A percentile compares a stretch with the other conserved stretches of the same genome.
phyloP scores from a whole-genome alignment of 2,888 invertebrate genomes.

The Ischnus inquisitorius region DNA sequence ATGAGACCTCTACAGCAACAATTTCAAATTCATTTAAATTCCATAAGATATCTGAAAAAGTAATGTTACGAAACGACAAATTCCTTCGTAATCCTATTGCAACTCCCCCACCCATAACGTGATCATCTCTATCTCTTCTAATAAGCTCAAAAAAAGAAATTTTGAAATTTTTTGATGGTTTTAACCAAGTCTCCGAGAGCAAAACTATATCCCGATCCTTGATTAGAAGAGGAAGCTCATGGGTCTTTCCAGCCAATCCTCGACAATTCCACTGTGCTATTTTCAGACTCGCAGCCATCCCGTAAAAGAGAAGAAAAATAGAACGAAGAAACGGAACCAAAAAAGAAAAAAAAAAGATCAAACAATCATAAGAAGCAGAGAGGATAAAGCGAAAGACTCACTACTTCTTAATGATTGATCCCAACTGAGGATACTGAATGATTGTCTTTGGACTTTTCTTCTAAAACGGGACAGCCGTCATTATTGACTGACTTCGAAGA shows the following conservation, averaged over 20 bases:
- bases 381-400: background rate
- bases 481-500: no score
- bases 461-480: background rate
- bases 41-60: background rate
- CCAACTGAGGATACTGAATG: background rate
- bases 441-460: background rate
- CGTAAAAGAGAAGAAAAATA: background rate
- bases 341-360: background rate
- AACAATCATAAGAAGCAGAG: background rate
- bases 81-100: conserved; percentile 10
- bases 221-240: conserved; percentile 11
- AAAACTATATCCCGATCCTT: conserved; percentile 5
- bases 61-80: background rate
- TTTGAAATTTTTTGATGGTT: background rate
- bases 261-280: conserved; percentile 44
- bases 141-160: conserved; percentile 1
- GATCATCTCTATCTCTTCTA: background rate
- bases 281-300: background rate
- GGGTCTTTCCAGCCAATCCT: conserved; percentile 22
- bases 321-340: no score
- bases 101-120: conserved; percentile 12
- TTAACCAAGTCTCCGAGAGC: conserved; percentile 31
- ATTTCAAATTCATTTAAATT: background rate
- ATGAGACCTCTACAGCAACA: background rate
- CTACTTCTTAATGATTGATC: background rate